Evolutionary conservation across 2,113 vertebrate genomes (phyloP).

Genomic region (Ctenodactylus gundi): DNA sequence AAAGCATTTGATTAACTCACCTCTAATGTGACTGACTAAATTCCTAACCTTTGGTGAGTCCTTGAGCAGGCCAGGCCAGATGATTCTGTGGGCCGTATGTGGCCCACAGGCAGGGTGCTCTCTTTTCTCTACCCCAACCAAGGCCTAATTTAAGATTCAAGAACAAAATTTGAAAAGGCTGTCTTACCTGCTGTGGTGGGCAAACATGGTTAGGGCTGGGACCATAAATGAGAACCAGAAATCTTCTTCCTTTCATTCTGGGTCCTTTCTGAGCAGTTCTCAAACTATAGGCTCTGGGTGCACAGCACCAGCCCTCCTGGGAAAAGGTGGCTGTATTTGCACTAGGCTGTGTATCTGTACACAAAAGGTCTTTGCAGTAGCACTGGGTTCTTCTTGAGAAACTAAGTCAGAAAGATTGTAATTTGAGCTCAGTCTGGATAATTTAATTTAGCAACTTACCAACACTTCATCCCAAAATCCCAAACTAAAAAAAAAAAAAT

Average conservation of each 20-base stretch:
- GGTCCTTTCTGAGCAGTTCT: neutral
- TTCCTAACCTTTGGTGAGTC: no score
- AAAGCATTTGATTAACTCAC: no score
- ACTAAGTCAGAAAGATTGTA: no score
- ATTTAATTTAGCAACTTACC: no score
- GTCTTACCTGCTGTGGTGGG: neutral
- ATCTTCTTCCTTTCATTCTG: neutral
- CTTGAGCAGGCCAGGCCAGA: no score
- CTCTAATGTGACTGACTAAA: no score
- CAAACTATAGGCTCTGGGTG: rapidly evolving
- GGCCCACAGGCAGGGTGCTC: no score
- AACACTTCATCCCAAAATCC: no score
- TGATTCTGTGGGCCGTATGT: no score
- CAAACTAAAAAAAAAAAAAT: no score
- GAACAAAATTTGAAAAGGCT: neutral
- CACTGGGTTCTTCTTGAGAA: neutral
- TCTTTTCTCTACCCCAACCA: no score
- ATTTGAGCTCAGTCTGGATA: no score
- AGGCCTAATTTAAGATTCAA: neutral
- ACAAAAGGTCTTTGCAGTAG: neutral
- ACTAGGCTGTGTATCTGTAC: neutral
- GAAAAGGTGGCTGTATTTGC: neutral
- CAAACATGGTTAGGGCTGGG: neutral
- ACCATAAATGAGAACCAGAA: neutral
- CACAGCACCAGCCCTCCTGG: neutral